These are phyloP conservation scores for Sminthopsis crassicaudata DNA, from an alignment of 2,113 vertebrate species.

Conservation along the genomic window DNA sequence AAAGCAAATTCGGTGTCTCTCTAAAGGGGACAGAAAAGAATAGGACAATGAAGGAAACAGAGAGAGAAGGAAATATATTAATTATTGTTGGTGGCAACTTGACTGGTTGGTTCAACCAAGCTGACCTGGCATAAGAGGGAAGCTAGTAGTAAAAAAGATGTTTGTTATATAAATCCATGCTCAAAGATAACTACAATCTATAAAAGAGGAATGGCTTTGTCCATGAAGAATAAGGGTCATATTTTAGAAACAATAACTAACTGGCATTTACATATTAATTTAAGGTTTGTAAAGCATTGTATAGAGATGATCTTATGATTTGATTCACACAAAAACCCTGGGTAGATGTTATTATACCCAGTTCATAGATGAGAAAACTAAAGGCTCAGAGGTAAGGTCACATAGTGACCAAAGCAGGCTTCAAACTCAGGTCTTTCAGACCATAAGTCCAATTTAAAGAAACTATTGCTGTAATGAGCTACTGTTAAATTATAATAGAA, in stretches of 20 bases:
- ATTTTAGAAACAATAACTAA: too few species aligned
- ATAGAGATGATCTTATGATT: not conserved
- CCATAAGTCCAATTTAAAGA: not conserved
- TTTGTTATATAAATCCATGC: not conserved
- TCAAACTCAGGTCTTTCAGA: not conserved
- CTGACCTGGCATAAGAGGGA: not conserved
- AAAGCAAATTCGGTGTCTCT: not conserved
- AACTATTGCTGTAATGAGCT: not conserved
- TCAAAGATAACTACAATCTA: too few species aligned
- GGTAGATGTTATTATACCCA: not conserved
- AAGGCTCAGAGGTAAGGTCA: not conserved
- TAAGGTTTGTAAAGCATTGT: not conserved
- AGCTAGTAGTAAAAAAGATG: not conserved
- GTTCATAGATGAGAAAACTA: not conserved
- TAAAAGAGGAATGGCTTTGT: too few species aligned
- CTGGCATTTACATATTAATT: not conserved
- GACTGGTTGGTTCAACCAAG: not conserved
- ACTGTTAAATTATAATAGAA: not conserved
- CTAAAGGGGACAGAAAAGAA: not conserved
- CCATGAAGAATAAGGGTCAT: not conserved
- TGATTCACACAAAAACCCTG: not conserved
- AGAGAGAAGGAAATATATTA: not conserved
- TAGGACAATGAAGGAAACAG: not conserved
- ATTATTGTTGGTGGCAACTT: not conserved
- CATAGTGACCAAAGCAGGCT: not conserved